Evolutionary conservation across 1,140 invertebrate genomes (phyloP).

Genomic region (Yoshiicerus persimilis): DNA sequence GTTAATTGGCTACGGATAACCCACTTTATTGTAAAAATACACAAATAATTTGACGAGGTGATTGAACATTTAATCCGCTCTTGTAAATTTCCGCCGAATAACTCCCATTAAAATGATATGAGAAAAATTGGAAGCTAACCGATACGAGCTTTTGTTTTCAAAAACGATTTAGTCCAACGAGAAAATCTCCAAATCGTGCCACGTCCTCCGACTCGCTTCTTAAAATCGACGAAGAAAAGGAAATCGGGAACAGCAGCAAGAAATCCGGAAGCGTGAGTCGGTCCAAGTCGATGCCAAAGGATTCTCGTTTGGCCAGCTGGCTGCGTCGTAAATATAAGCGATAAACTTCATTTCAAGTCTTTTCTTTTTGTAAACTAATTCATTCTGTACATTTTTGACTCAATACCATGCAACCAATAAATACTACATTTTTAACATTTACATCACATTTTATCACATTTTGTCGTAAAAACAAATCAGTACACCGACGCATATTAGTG

Average conservation of each 20-base stretch:
- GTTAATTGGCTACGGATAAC: background rate
- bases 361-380: background rate
- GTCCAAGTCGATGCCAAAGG: constrained; percentile 52
- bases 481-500: constrained; percentile 25
- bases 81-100: background rate
- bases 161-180: constrained; percentile 19
- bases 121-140: background rate
- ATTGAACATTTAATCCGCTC: background rate
- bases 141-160: background rate
- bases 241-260: background rate
- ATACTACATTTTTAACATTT: background rate
- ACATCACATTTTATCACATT: constrained; percentile 49
- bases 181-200: constrained; percentile 27
- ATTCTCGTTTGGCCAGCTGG: constrained; percentile 52
- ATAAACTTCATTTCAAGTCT: background rate
- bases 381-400: background rate
- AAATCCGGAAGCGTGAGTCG: constrained; percentile 44
- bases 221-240: constrained; percentile 19
- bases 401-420: background rate
- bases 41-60: background rate
- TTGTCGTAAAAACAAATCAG: constrained; percentile 57
- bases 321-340: constrained; percentile 37
- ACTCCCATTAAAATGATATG: background rate
- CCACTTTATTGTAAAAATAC: background rate
- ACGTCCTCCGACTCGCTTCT: constrained; percentile 32